Evolutionary conservation across 2,797 vertebrate species (phyloP), one percentile per base, ranked within the genome.

Genomic region (Pipistrellus pipistrellus): DNA sequence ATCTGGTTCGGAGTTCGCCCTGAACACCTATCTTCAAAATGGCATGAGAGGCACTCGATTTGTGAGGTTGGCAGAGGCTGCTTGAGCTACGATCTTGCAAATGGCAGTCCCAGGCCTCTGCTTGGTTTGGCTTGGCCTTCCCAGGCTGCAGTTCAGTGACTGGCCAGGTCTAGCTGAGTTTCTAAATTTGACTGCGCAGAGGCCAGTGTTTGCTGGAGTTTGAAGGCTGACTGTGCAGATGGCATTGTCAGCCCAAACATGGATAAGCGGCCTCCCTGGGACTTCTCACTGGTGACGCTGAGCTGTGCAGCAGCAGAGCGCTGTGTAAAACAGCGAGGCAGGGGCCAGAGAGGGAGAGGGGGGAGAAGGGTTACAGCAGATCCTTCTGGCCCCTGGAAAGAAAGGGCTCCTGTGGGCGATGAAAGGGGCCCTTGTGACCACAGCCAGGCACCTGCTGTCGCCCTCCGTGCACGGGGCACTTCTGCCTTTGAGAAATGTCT

Each of bases 381-480:
- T 94, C 95, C 91, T 90, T 97, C 96, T 53, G n/a, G 95, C 27
- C 17, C 11, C 51, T 59, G 57, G 57, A 75, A 64, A 84, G 35
- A 84, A 10, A 0, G 0, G 62, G 53, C n/a, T 51, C 73, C 86
- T 14, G 27, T 59, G 88, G 71, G 83, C 66, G 9, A 95, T 96
- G 94, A 97, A 97, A 97, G 96, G 93, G 81, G 0, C 91, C 96
- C 86, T 97, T 97, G 96, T 97, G 72, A 80, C 27, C n/a, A 41
- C 32, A 51, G 96, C 87, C 90, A 92, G 95, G 77, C 62, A 57
- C 85, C 69, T 53, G 20, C 30, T n/a, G 32, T 30, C 62, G 48
- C 55, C 55, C 38, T 51, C 76, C 7, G 23, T 0, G 51, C 21
- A 64, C 96, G 96, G 97, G 93, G 97, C 95, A 95, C 94, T 88